Conservation (phyloP, 64 coral and sea anemone species). For the Pachyseris speciosa region DNA sequence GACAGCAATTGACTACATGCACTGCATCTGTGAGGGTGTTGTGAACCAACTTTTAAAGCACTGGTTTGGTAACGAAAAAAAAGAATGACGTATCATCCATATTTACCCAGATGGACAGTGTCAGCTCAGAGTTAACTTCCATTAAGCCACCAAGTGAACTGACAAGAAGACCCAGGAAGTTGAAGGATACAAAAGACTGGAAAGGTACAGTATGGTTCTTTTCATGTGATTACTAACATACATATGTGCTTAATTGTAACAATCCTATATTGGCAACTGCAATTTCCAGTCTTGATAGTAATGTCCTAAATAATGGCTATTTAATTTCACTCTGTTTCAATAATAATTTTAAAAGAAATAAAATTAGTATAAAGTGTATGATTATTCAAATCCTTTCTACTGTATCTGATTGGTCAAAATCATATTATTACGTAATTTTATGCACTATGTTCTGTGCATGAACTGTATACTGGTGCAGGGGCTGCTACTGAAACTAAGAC, state of each 20-base stretch:
- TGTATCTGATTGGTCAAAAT: too few species aligned
- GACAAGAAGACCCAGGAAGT: slow-evolving; percentile 5
- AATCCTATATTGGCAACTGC: background rate
- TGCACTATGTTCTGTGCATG: too few species aligned
- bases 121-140: slow-evolving; percentile 1
- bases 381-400: too few species aligned
- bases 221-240: background rate
- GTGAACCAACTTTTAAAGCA: background rate
- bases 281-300: background rate
- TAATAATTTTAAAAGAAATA: too few species aligned
- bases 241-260: too few species aligned
- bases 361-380: too few species aligned
- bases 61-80: background rate
- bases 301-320: too few species aligned
- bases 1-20: too few species aligned
- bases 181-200: slow-evolving; percentile 12
- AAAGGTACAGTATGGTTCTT: slow-evolving; percentile 4
- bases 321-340: too few species aligned
- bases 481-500: too few species aligned
- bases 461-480: too few species aligned
- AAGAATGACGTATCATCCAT: background rate
- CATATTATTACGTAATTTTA: too few species aligned
- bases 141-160: slow-evolving; percentile 1
- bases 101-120: background rate
- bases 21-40: background rate